Evolutionary conservation across 1,140 invertebrate species (phyloP).

Genomic region (Papilio xuthus): DNA sequence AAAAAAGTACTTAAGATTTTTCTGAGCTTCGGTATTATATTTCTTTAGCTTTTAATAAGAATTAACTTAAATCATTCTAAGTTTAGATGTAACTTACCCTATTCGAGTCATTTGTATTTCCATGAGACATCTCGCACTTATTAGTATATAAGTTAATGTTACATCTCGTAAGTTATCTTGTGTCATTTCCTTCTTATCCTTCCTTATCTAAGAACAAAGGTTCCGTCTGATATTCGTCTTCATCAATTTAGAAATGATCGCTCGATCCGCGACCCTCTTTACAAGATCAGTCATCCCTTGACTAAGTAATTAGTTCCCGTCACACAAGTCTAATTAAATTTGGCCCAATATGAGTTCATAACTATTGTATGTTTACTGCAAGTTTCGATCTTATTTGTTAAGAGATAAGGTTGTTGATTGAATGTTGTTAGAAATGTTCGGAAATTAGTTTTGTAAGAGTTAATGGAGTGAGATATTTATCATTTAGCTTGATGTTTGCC

Average conservation of each 20-base stretch:
- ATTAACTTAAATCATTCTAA: background rate
- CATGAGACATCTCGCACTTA: no score
- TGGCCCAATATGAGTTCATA: background rate
- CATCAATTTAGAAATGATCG: background rate
- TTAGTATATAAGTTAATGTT: no score
- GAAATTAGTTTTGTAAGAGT: slow-evolving; percentile 2
- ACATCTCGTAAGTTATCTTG: no score
- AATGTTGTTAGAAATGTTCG: background rate
- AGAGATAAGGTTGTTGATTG: background rate
- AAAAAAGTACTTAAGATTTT: background rate
- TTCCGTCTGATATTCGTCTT: background rate
- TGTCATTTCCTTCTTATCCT: no score
- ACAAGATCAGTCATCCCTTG: background rate
- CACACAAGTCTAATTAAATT: slow-evolving; percentile 20
- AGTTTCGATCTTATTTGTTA: background rate
- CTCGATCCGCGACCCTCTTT: background rate
- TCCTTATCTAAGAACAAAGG: background rate
- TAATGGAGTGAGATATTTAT: slow-evolving; percentile 15
- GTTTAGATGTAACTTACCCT: no score
- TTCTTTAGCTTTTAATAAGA: background rate
- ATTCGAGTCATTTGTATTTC: no score
- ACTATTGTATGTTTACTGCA: background rate
- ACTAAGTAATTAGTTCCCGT: slow-evolving; percentile 16
- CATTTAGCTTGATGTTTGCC: background rate
- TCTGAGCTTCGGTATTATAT: slow-evolving; percentile 1